Evolutionary conservation across 2,113 vertebrate genomes (phyloP).

Genomic region (Phaetusa simplex): DNA sequence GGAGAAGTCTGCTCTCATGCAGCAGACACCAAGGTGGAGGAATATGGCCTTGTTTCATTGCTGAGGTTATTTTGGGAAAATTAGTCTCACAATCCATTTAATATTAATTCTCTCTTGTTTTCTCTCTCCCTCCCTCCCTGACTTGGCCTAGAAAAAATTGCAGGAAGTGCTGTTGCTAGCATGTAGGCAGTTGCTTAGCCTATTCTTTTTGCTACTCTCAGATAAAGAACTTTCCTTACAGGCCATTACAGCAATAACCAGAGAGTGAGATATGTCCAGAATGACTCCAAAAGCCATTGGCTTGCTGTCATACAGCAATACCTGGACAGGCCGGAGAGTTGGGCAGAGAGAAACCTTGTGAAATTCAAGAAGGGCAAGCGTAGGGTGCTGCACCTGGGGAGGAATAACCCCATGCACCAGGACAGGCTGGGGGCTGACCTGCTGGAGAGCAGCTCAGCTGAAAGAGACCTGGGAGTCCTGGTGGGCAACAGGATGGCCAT

Average conservation of each 20-base stretch:
- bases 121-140: background rate
- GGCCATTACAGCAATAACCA: background rate
- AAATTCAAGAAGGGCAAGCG: too few species aligned
- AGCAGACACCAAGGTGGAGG: background rate
- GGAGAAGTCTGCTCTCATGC: background rate
- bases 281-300: background rate
- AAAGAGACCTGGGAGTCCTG: too few species aligned
- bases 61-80: background rate
- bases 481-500: too few species aligned
- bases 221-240: background rate
- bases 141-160: background rate
- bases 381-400: too few species aligned
- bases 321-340: too few species aligned
- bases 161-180: background rate
- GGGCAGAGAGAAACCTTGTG: too few species aligned
- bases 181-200: background rate
- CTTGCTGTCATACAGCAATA: too few species aligned
- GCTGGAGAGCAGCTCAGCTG: too few species aligned
- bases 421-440: too few species aligned
- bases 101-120: background rate
- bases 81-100: background rate
- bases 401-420: too few species aligned
- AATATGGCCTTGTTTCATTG: background rate
- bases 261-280: background rate
- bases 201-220: background rate